Evolutionary conservation across 2,797 vertebrate genomes (phyloP).

Genomic region (Columba guinea): DNA sequence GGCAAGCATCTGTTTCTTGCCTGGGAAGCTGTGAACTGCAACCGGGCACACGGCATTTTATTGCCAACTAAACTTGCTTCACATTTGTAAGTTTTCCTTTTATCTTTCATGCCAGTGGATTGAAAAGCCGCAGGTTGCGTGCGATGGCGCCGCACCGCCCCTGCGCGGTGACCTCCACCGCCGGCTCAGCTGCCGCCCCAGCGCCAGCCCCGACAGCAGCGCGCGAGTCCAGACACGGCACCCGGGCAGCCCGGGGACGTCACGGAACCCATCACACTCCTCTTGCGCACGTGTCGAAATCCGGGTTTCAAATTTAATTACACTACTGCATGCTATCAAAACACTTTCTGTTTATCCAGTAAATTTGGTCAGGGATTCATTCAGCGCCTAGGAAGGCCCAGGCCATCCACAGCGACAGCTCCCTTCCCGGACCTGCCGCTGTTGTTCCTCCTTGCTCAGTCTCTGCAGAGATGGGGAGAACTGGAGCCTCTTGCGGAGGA

Average conservation of each 20-base stretch:
- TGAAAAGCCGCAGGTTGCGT: fast-evolving
- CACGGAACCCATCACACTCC: too few species aligned
- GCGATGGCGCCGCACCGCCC: fast-evolving
- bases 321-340: background rate
- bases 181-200: too few species aligned
- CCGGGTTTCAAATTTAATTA: background rate
- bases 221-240: fast-evolving
- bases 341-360: background rate
- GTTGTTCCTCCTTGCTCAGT: background rate
- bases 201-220: background rate
- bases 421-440: background rate
- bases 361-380: background rate
- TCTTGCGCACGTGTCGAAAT: background rate
- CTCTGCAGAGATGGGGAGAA: background rate
- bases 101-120: background rate
- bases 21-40: background rate
- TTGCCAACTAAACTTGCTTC: background rate
- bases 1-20: background rate
- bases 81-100: too few species aligned
- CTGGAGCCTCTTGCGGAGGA: background rate
- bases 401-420: background rate
- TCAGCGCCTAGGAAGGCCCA: background rate
- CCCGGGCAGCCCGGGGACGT: background rate
- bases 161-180: too few species aligned
- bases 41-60: background rate